phyloP scores from a whole-genome alignment of 1,140 invertebrate genomes.

The Amyelois transitella region DNA sequence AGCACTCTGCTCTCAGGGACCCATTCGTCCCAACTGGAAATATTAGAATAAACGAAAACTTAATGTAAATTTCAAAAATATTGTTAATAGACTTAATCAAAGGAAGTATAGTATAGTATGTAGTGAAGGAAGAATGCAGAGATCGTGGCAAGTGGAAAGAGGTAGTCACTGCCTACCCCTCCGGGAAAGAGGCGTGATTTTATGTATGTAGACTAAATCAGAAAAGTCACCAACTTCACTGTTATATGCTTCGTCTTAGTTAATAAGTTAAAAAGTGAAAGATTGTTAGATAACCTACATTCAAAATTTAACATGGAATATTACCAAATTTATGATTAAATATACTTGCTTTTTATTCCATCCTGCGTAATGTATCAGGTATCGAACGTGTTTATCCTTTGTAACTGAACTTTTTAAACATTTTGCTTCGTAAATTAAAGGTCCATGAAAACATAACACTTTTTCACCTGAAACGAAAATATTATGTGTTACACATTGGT shows the following conservation, averaged over 20 bases:
- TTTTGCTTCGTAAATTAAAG: slow-evolving; percentile 96
- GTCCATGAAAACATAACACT: slow-evolving; percentile 97
- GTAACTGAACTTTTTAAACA: slow-evolving; percentile 88
- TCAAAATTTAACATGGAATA: no score
- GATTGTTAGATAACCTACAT: no score
- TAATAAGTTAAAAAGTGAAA: neutral
- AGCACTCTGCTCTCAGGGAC: slow-evolving; percentile 94
- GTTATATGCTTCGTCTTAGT: no score
- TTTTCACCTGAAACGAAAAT: slow-evolving; percentile 84
- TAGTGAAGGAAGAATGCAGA: no score
- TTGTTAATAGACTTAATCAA: no score
- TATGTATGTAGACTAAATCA: no score
- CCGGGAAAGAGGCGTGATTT: no score
- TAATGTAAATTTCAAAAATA: no score
- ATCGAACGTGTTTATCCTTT: slow-evolving; percentile 91
- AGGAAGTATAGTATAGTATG: no score
- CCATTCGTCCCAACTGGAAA: slow-evolving; percentile 97
- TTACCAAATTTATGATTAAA: neutral
- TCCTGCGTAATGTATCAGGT: slow-evolving; percentile 97
- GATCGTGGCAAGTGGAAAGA: no score
- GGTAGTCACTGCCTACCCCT: no score
- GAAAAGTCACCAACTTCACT: no score
- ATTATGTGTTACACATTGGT: neutral
- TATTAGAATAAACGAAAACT: slow-evolving; percentile 13
- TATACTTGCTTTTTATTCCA: slow-evolving; percentile 96